Percentiles rank a stretch among this genome's conserved stretches.
These are phyloP conservation scores for Tenthredo notha DNA, from an alignment of 2,888 invertebrate genomes.

Conservation along the genomic window DNA sequence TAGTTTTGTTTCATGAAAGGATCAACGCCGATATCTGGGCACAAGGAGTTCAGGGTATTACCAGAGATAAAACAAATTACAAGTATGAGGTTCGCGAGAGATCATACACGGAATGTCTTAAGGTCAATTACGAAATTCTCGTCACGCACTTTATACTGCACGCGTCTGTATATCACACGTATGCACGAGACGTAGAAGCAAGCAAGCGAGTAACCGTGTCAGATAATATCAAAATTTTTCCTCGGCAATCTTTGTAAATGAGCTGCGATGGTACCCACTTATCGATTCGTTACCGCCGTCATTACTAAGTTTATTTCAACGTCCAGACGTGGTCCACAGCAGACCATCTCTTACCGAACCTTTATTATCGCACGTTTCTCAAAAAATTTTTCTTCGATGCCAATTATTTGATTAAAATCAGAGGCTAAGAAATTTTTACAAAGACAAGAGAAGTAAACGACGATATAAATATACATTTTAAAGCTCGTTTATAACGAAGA, in stretches of 20 bases:
- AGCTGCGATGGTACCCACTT: slow-evolving; percentile 43
- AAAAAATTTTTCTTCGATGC: background rate
- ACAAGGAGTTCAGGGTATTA: background rate
- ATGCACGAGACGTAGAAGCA: background rate
- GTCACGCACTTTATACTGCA: slow-evolving; percentile 34
- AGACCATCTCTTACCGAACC: background rate
- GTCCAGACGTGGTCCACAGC: background rate
- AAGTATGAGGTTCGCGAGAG: background rate
- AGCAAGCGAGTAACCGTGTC: background rate
- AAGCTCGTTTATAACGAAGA: background rate
- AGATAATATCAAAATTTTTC: slow-evolving; percentile 21
- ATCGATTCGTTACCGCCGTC: slow-evolving; percentile 50
- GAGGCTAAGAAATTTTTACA: background rate
- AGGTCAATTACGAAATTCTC: slow-evolving; percentile 42
- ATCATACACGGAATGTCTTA: slow-evolving; percentile 12
- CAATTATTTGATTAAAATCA: slow-evolving; percentile 6
- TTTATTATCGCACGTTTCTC: background rate
- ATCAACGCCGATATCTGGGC: background rate
- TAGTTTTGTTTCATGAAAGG: background rate
- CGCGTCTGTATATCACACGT: background rate
- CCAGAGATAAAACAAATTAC: background rate
- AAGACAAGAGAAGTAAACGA: background rate
- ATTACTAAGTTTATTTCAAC: slow-evolving; percentile 45
- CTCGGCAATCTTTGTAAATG: slow-evolving; percentile 40
- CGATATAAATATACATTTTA: background rate